Evolutionary conservation across 2,113 vertebrate genomes (phyloP).

Genomic region (Geococcyx californianus): DNA sequence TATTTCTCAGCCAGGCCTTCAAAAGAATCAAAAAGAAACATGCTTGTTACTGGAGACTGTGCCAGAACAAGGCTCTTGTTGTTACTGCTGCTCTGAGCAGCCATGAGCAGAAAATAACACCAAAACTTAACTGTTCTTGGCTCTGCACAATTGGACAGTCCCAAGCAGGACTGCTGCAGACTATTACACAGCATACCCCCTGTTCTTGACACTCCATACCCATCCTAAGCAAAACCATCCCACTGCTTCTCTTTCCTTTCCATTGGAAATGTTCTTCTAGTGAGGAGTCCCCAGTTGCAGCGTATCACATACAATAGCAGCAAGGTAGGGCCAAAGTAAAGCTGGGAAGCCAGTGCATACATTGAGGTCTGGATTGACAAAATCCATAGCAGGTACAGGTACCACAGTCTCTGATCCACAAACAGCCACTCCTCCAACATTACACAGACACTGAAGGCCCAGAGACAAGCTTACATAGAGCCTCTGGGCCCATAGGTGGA

Average conservation of each 20-base stretch:
- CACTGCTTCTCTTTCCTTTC: not conserved
- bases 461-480: not conserved
- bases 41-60: not conserved
- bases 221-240: not conserved
- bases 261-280: not conserved
- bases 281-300: not conserved
- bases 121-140: not conserved
- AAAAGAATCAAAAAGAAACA: not conserved
- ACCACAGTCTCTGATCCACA: not conserved
- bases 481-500: not conserved
- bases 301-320: not conserved
- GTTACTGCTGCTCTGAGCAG: not conserved
- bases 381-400: not conserved
- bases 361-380: not conserved
- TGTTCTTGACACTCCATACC: not conserved
- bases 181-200: not conserved
- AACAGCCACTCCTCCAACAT: not conserved
- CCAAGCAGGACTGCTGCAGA: not conserved
- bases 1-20: not conserved
- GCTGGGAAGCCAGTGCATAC: not conserved
- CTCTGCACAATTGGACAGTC: not conserved
- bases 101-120: not conserved
- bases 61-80: not conserved
- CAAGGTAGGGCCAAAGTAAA: not conserved
- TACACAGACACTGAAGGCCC: not conserved